Evolutionary conservation across 2,797 vertebrate species (phyloP).

Genomic region (Sphaeramia orbicularis): DNA sequence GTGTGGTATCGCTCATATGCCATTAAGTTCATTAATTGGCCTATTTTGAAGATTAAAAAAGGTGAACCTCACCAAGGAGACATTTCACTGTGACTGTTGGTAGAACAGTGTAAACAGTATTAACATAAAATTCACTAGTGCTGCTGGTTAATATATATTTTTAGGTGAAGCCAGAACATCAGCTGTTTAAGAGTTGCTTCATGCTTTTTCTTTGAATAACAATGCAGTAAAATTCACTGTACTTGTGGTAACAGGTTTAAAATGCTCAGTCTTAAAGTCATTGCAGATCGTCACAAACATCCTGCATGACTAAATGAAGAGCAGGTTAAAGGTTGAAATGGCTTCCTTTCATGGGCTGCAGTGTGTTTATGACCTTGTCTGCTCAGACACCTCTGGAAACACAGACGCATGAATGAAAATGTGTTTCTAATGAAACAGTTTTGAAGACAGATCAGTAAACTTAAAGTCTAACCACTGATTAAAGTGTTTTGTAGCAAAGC

Average conservation of each 20-base stretch:
- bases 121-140: constrained; percentile 16
- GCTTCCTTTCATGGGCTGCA: constrained; percentile 77
- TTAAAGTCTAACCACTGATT: not conserved
- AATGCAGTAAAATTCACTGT: constrained; percentile 13
- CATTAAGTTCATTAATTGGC: constrained; percentile 75
- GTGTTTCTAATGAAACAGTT: not conserved
- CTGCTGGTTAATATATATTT: not conserved
- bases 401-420: not conserved
- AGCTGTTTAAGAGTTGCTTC: too few species aligned
- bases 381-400: constrained; percentile 26
- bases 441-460: not conserved
- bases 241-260: constrained; percentile 28
- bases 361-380: constrained; percentile 71
- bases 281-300: constrained; percentile 58
- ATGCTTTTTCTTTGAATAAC: not conserved
- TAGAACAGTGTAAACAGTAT: constrained; percentile 11
- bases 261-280: constrained; percentile 32
- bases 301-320: constrained; percentile 68
- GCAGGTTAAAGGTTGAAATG: constrained; percentile 76
- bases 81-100: constrained; percentile 37
- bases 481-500: not conserved
- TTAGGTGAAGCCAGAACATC: not conserved
- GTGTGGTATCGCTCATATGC: constrained; percentile 73
- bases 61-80: constrained; percentile 35
- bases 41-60: constrained; percentile 56